Evolutionary conservation across 2,888 invertebrate species (phyloP).

Genomic region (Scelioninae gen. 1): DNA sequence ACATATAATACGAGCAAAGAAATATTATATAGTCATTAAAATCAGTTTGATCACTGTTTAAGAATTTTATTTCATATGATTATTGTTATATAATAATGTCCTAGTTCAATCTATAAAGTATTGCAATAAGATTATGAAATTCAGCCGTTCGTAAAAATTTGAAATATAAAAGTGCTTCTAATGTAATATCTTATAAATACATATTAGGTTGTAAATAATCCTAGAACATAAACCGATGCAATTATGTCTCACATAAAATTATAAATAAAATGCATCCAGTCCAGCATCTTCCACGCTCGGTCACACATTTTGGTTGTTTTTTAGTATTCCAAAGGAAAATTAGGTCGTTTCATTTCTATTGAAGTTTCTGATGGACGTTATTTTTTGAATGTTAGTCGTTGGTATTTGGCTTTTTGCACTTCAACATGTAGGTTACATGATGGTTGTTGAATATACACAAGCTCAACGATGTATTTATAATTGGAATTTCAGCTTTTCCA

Average conservation of each 20-base stretch:
- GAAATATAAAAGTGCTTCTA: neutral
- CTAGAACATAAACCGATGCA: neutral
- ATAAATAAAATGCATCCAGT: constrained; percentile 30
- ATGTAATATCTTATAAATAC: neutral
- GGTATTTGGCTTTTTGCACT: constrained; percentile 59
- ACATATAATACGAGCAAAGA: constrained; percentile 16
- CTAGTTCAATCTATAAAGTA: constrained; percentile 21
- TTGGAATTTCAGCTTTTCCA: constrained; percentile 38
- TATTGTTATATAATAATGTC: constrained; percentile 24
- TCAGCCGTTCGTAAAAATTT: neutral
- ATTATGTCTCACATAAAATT: constrained; percentile 5
- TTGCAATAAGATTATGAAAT: constrained; percentile 24
- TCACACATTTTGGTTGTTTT: constrained; percentile 25
- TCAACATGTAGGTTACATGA: constrained; percentile 29
- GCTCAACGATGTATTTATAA: constrained; percentile 49
- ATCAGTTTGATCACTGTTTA: constrained; percentile 12
- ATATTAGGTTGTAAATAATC: constrained; percentile 5
- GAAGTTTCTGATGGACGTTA: constrained; percentile 16
- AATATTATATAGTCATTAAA: constrained; percentile 21
- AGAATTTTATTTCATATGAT: constrained; percentile 28
- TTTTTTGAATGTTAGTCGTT: constrained; percentile 39
- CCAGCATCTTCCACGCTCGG: constrained; percentile 14
- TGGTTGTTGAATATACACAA: constrained; percentile 47
- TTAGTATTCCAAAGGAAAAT: constrained; percentile 25
- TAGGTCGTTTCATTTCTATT: constrained; percentile 40